A percentile compares a stretch with the other conserved stretches of the same genome.
Conservation (phyloP, 1,140 invertebrate species). For the Macrobrachium rosenbergii region DNA sequence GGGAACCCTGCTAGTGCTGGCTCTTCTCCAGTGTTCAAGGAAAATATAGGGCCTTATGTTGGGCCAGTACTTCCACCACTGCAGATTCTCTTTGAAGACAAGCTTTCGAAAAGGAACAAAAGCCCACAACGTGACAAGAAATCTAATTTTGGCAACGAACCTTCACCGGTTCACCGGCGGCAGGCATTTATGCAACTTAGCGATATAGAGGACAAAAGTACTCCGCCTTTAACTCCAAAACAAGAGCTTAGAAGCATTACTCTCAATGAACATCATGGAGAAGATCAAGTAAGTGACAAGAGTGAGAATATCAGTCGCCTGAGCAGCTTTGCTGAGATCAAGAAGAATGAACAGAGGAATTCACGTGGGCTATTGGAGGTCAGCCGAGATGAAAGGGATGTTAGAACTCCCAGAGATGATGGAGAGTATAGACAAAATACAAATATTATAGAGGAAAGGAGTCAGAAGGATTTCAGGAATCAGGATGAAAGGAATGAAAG, state of each 20-base stretch:
- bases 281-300: neutral
- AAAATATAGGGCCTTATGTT: too few relatives aligned
- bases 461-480: too few relatives aligned
- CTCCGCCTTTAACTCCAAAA: too few relatives aligned
- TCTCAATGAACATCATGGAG: neutral
- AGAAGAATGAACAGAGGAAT: neutral
- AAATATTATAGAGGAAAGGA: too few relatives aligned
- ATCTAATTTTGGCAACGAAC: neutral
- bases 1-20: too few relatives aligned
- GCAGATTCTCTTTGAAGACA: conserved; percentile 8
- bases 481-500: too few relatives aligned
- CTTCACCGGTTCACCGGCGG: conserved; percentile 8
- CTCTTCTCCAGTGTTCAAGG: too few relatives aligned
- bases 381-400: neutral
- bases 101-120: neutral
- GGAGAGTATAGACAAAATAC: too few relatives aligned
- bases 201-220: conserved; percentile 4
- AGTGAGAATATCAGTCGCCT: neutral
- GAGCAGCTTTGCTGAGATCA: neutral
- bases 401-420: neutral
- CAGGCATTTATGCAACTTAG: neutral
- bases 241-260: too few relatives aligned
- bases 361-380: neutral
- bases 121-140: neutral
- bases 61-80: conserved; percentile 7